Evolutionary conservation across 2,113 vertebrate genomes (phyloP).

Genomic region (Balaeniceps rex): DNA sequence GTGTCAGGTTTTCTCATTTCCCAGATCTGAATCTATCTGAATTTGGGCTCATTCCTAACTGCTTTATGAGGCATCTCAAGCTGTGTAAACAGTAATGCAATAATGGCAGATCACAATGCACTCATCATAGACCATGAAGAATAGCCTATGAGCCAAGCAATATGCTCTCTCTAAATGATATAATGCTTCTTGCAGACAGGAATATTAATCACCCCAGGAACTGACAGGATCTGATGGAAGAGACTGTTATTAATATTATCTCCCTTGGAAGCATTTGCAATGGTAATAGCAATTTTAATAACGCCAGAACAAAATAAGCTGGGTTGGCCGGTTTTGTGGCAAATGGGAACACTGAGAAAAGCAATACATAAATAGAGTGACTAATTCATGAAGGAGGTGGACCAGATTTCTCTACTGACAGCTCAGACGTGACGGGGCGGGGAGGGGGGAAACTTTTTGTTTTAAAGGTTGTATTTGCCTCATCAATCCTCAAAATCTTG

Average conservation of each 20-base stretch:
- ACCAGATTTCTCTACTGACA: conserved; percentile 4
- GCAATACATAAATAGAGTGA: conserved; percentile 10
- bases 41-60: conserved; percentile 1
- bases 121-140: conserved; percentile 21
- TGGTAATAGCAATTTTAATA: conserved; percentile 66
- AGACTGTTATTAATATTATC: conserved; percentile 42
- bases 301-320: conserved; percentile 8
- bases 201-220: conserved; percentile 54
- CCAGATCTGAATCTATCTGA: conserved; percentile 20
- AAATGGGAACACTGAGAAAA: neutral
- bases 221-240: conserved; percentile 43
- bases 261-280: conserved; percentile 59
- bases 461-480: conserved; percentile 29
- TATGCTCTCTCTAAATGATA: conserved; percentile 32
- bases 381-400: conserved; percentile 14
- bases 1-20: conserved; percentile 27
- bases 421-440: neutral
- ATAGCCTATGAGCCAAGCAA: conserved; percentile 31
- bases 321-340: neutral
- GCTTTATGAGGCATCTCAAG: conserved; percentile 43
- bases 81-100: conserved; percentile 48
- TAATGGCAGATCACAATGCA: conserved; percentile 43
- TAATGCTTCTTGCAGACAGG: conserved; percentile 42
- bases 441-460: neutral
- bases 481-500: conserved; percentile 58